These are phyloP conservation scores for Helicoverpa assulta DNA, from an alignment of 2,888 invertebrate genomes.

Conservation along the genomic window DNA sequence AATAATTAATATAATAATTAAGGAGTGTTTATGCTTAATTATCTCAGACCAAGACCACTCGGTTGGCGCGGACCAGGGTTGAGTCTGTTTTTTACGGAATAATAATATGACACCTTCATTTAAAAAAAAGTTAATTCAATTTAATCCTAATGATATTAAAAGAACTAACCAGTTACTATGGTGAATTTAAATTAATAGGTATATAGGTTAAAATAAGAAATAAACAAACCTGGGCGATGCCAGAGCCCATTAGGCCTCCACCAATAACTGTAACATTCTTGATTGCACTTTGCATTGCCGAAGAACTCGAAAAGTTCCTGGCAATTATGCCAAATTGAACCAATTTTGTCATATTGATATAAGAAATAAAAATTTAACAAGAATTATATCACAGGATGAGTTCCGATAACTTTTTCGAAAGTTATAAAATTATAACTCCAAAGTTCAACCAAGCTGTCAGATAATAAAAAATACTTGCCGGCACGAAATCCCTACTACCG, in stretches of 20 bases:
- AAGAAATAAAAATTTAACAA: conserved; percentile 23
- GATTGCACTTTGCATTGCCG: conserved; percentile 88
- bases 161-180: no score
- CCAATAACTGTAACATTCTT: conserved; percentile 96
- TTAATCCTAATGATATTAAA: no score
- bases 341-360: conserved; percentile 70
- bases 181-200: neutral
- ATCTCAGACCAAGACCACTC: no score
- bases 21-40: no score
- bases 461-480: conserved; percentile 33
- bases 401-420: conserved; percentile 50
- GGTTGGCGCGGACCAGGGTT: no score
- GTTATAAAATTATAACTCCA: conserved; percentile 59
- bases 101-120: no score
- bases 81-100: no score
- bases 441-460: conserved; percentile 61
- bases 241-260: conserved; percentile 97
- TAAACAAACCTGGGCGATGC: conserved; percentile 94
- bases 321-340: conserved; percentile 79
- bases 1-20: no score
- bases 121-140: neutral
- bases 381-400: conserved; percentile 41
- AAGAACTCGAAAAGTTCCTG: conserved; percentile 83
- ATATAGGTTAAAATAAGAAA: neutral
- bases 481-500: conserved; percentile 2